A percentile compares a stretch with the other conserved stretches of the same genome.
Evolutionary conservation across 2,888 invertebrate species (phyloP).

Genomic region (Lordiphosa andalusiaca): DNA sequence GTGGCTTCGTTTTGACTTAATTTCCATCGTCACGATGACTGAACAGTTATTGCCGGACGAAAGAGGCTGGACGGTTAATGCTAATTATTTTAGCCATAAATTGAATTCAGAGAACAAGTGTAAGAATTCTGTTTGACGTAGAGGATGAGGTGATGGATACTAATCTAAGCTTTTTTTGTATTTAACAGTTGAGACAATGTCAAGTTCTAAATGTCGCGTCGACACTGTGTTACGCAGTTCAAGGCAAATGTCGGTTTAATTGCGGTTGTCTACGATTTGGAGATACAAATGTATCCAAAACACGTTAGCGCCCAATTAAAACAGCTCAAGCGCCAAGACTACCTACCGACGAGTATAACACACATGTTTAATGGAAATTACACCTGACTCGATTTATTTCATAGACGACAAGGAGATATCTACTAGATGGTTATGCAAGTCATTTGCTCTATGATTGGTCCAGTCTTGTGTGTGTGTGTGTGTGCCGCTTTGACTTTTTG

Average conservation of each 20-base stretch:
- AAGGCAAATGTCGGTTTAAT: conserved; percentile 76
- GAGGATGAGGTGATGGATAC: conserved; percentile 1
- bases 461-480: conserved; percentile 22
- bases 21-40: background rate
- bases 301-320: conserved; percentile 74
- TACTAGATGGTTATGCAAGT: conserved; percentile 21
- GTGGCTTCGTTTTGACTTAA: background rate
- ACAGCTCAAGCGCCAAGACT: conserved; percentile 37
- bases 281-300: conserved; percentile 71
- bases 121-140: background rate
- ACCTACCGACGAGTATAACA: conserved; percentile 48
- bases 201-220: conserved; percentile 67
- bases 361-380: conserved; percentile 66
- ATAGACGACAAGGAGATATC: conserved; percentile 15
- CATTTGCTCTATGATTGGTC: conserved; percentile 42
- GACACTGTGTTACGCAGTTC: conserved; percentile 62
- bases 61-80: conserved; percentile 4
- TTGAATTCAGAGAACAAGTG: too few relatives aligned
- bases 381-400: conserved; percentile 52
- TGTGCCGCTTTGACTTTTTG: conserved; percentile 57
- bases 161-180: conserved; percentile 23
- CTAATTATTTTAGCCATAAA: conserved; percentile 9
- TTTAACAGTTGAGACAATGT: conserved; percentile 33
- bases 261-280: conserved; percentile 47
- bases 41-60: too few relatives aligned